A percentile compares a stretch with the other conserved stretches of the same genome.
phyloP scores from a whole-genome alignment of 2,797 vertebrate genomes.

The Avahi laniger region DNA sequence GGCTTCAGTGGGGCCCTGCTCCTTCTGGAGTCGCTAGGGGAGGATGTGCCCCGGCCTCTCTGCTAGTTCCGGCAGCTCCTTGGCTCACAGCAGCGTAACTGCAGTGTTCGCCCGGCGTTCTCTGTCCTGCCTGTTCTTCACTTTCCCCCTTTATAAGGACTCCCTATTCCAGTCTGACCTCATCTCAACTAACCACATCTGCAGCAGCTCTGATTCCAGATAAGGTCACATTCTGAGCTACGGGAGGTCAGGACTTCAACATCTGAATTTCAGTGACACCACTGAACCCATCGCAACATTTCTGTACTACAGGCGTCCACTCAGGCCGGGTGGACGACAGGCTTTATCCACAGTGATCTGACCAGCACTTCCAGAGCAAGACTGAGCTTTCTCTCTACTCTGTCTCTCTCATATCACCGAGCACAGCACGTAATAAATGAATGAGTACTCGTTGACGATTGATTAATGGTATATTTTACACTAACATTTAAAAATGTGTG shows the following conservation, averaged over 20 bases:
- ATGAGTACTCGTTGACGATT: slow-evolving; percentile 29
- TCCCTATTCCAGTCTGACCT: neutral
- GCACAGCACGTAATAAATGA: neutral
- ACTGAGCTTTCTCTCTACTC: neutral
- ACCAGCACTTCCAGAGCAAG: neutral
- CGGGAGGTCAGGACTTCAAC: neutral
- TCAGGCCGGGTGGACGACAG: neutral
- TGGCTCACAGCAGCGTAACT: neutral
- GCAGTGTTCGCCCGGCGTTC: neutral
- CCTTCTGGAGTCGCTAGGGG: too few relatives aligned
- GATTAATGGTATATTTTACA: slow-evolving; percentile 57
- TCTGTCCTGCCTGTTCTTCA: neutral
- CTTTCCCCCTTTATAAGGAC: neutral
- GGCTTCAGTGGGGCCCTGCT: neutral
- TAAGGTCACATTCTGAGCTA: neutral
- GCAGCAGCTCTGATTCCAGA: neutral
- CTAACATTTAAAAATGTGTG: slow-evolving; percentile 33
- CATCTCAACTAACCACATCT: neutral
- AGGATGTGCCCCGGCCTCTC: neutral
- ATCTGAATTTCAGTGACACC: neutral
- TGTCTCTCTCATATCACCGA: neutral
- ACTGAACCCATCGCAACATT: neutral
- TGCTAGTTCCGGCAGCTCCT: neutral
- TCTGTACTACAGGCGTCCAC: neutral
- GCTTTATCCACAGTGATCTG: neutral